Evolutionary conservation across 1,140 invertebrate genomes (phyloP).

Genomic region (Neotoxoptera formosana): DNA sequence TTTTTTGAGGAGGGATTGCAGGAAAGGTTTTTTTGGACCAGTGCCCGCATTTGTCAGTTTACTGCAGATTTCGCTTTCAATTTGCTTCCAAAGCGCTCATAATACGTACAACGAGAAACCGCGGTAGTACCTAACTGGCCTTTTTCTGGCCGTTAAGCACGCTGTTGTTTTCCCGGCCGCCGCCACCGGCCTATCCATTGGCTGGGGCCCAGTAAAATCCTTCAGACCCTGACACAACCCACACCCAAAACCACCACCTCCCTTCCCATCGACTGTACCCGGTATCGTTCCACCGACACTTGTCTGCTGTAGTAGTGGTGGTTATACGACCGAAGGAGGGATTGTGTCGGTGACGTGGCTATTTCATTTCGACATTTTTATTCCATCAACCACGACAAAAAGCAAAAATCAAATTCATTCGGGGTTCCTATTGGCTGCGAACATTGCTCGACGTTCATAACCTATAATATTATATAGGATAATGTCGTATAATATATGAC

Average conservation of each 20-base stretch:
- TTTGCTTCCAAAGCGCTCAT: conserved; percentile 52
- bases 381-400: neutral
- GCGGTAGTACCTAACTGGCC: neutral
- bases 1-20: neutral
- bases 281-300: neutral
- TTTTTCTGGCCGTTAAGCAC: conserved; percentile 56
- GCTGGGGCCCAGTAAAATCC: conserved; percentile 34
- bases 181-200: conserved; percentile 1
- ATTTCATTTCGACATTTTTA: neutral
- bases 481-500: neutral
- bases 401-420: neutral
- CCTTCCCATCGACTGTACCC: neutral
- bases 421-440: neutral
- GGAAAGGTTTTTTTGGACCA: conserved; percentile 41
- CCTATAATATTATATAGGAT: neutral
- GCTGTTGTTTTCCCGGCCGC: conserved; percentile 34
- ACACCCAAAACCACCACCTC: neutral
- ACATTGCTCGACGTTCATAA: neutral
- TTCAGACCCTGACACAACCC: neutral
- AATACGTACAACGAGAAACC: conserved; percentile 19
- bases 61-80: conserved; percentile 54
- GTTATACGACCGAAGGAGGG: neutral
- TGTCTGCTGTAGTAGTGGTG: neutral
- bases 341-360: neutral
- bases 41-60: conserved; percentile 54